These are phyloP conservation scores for Engraulis encrasicolus DNA, from an alignment of 2,113 vertebrate genomes.

Conservation along the genomic window DNA sequence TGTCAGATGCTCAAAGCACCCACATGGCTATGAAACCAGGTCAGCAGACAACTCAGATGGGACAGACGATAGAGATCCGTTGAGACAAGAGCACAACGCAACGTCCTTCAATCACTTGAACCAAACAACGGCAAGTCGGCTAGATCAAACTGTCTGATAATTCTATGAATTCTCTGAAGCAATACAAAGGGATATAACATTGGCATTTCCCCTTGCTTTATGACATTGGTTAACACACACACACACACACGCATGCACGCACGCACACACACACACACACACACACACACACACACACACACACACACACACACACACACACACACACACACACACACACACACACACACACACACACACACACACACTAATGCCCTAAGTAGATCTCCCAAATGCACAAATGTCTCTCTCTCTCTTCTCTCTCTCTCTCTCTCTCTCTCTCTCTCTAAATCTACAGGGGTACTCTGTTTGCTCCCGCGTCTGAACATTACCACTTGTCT, in stretches of 20 bases:
- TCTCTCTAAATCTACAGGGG: constrained; percentile 15
- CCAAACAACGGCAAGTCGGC: not conserved
- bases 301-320: constrained; percentile 17
- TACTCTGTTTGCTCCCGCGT: constrained; percentile 30
- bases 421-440: constrained; percentile 15
- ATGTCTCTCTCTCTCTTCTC: constrained; percentile 3
- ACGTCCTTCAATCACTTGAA: not conserved
- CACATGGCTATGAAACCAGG: not conserved
- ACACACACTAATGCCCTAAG: constrained; percentile 1
- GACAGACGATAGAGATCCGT: not conserved
- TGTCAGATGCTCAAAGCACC: not conserved
- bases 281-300: constrained; percentile 30
- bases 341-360: constrained; percentile 21
- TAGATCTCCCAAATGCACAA: not conserved
- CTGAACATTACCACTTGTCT: constrained; percentile 25
- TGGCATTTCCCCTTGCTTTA: too few relatives aligned
- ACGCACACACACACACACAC: not conserved
- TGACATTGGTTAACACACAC: too few relatives aligned
- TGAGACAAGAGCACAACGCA: not conserved
- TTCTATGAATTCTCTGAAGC: not conserved
- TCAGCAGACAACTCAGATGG: not conserved
- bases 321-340: constrained; percentile 18
- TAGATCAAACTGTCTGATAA: not conserved
- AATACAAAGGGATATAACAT: not conserved
- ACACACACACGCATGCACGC: not conserved